A percentile compares a stretch with the other conserved stretches of the same genome.
Evolutionary conservation across 2,113 vertebrate genomes (phyloP).

Genomic region (Rissa tridactyla): DNA sequence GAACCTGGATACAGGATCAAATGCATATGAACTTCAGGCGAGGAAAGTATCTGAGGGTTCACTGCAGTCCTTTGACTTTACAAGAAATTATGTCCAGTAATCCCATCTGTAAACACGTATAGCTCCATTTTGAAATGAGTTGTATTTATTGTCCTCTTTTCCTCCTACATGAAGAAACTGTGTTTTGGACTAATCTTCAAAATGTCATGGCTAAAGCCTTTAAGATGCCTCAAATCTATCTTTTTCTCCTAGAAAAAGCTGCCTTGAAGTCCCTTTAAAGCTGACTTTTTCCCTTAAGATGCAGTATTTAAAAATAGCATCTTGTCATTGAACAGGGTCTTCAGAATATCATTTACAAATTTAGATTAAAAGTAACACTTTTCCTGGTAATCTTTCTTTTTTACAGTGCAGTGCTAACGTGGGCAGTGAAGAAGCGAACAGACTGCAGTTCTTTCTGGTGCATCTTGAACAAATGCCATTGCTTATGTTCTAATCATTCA

Average conservation of each 20-base stretch:
- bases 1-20: neutral
- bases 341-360: neutral
- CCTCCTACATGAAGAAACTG: neutral
- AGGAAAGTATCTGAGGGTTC: neutral
- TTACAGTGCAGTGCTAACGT: neutral
- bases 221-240: neutral
- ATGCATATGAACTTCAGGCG: neutral
- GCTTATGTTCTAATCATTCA: constrained; percentile 9
- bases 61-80: neutral
- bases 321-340: neutral
- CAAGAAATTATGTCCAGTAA: neutral
- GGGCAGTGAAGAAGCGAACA: neutral
- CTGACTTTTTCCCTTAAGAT: neutral
- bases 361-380: constrained; percentile 1
- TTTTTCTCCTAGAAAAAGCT: neutral
- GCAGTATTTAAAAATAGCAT: neutral
- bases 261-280: neutral
- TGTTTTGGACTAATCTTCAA: neutral
- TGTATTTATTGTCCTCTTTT: neutral
- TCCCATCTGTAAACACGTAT: neutral
- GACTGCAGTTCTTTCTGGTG: neutral
- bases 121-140: neutral
- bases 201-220: neutral
- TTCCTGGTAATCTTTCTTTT: neutral
- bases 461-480: neutral